A percentile compares a stretch with the other conserved stretches of the same genome.
Conservation (phyloP, 2,797 vertebrate species). For the Linurgus olivaceus region DNA sequence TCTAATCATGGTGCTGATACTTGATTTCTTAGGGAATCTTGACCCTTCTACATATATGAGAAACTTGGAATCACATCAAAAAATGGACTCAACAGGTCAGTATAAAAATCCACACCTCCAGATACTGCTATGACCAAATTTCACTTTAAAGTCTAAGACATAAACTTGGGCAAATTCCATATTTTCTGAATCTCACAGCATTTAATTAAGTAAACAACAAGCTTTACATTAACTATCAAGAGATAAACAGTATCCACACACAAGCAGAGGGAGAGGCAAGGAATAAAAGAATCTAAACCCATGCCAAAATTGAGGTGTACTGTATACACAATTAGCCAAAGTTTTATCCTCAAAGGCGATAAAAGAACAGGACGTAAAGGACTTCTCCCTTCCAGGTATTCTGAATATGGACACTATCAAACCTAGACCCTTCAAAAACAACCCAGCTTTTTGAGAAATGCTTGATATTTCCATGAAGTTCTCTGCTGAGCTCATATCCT, state of each 20-base stretch:
- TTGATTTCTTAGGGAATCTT: background rate
- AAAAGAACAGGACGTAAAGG: background rate
- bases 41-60: background rate
- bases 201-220: background rate
- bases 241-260: background rate
- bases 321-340: background rate
- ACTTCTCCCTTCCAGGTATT: background rate
- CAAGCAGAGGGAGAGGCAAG: background rate
- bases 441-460: background rate
- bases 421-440: background rate
- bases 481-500: conserved; percentile 14
- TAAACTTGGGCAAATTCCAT: background rate
- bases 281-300: background rate
- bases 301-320: background rate
- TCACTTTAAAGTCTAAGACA: background rate
- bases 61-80: background rate
- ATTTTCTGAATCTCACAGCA: background rate
- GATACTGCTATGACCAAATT: background rate
- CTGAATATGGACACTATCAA: background rate
- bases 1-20: background rate
- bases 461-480: background rate
- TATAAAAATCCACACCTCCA: background rate
- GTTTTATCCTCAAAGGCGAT: background rate
- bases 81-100: background rate
- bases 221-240: background rate